phyloP scores from a whole-genome alignment of 2,888 invertebrate species.

The Rotaria macrura region DNA sequence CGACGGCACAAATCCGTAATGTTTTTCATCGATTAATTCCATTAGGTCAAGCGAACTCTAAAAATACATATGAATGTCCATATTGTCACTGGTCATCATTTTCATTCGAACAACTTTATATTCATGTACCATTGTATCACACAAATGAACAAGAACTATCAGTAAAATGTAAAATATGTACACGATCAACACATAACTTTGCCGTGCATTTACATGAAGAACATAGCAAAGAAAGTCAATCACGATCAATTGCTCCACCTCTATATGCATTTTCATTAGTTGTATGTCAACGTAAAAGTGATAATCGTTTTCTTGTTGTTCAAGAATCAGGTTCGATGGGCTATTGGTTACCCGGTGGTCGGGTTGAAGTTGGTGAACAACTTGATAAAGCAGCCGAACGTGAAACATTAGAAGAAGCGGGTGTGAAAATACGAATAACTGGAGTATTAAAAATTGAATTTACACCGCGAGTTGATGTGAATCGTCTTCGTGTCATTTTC shows the following conservation, averaged over 20 bases:
- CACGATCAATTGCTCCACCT: background rate
- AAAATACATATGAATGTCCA: background rate
- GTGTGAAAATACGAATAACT: background rate
- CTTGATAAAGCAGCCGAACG: background rate
- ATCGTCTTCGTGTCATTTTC: background rate
- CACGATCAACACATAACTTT: background rate
- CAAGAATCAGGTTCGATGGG: background rate
- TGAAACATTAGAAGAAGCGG: slow-evolving; percentile 3
- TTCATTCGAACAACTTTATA: background rate
- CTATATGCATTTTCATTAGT: background rate
- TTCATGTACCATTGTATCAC: background rate
- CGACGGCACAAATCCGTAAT: background rate
- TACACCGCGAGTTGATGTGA: background rate
- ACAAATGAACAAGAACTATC: background rate
- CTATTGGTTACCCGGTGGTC: background rate
- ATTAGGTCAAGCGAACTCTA: background rate
- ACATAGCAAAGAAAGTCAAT: background rate
- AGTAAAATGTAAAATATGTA: background rate
- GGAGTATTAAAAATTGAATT: background rate
- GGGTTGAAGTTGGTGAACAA: background rate
- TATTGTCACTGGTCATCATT: background rate
- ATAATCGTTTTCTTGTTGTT: background rate
- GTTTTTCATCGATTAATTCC: background rate
- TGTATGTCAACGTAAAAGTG: background rate
- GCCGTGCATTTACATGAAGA: background rate